Evolutionary conservation across 2,113 vertebrate genomes (phyloP), one percentile per base, ranked within the genome.

Genomic region (Triplophysa rosa): DNA sequence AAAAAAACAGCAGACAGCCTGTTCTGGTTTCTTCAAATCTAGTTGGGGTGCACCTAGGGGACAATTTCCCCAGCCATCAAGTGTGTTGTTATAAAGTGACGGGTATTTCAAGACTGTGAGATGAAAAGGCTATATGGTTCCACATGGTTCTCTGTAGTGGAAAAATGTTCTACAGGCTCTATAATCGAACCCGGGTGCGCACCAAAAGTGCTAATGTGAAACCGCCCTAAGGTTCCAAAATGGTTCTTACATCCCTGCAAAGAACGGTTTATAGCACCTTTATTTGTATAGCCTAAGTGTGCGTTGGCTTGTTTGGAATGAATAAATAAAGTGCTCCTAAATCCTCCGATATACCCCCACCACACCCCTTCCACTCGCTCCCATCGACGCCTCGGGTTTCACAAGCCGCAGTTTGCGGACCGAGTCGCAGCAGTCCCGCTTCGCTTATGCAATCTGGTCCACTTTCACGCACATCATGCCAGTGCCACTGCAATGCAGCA

Each of bases 401-500:
- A 40, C 56, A 29, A 42, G 61, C 37, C 40, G 14, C 68, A 78
- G 78, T 49, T 80, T 69, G 13, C 33, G 56, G 71, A 76, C 66
- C 33, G 61, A 37, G 77, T 59, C 10, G 54, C 74, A 54, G 19
- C 54, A 58, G 54, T 58, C 54, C 8, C 54, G 54, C 68, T 33
- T 68, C 70, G 87, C 79, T 88, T 86, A 86, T 84, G 82, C 80
- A 89, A 87, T 61, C 23, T 83, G 86, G 77, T 66, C 78, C 67
- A 74, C 68, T 3, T 77, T 81, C 67, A 62, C 65, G 67, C 82
- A 52, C 79, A 72, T 69, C 45, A 66, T 65, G 24, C 7, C 73
- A 64, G 2, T 29, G 17, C 69, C 82, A 79, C 85, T 86, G 88
- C 89, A 90, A 87, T 90, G 88, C 88, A 90, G 87, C 84, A 87